A percentile compares a stretch with the other conserved stretches of the same genome.
These are phyloP conservation scores for Sinelater perroti DNA, from an alignment of 2,888 invertebrate species.

Conservation along the genomic window DNA sequence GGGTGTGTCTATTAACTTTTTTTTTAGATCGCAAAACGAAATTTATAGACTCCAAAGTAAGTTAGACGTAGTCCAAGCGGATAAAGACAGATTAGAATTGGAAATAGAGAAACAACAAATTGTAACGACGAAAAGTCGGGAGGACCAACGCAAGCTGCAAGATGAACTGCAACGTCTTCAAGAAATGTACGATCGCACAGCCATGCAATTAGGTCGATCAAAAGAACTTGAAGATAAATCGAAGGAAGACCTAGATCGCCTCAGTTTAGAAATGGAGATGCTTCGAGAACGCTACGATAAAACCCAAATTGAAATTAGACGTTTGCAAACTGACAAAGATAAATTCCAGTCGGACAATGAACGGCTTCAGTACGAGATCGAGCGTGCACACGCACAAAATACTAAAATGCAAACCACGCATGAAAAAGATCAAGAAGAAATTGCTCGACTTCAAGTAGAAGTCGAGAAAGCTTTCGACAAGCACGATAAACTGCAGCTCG, in stretches of 20 bases:
- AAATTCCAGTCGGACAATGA: constrained; percentile 86
- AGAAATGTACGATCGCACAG: constrained; percentile 88
- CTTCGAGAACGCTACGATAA: constrained; percentile 89
- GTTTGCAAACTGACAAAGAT: constrained; percentile 85
- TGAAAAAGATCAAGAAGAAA: constrained; percentile 90
- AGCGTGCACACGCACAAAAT: constrained; percentile 85
- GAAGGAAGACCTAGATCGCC: constrained; percentile 81
- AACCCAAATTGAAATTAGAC: constrained; percentile 82
- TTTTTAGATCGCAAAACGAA: constrained; percentile 84
- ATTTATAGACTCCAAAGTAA: constrained; percentile 88
- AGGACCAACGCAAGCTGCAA: constrained; percentile 86
- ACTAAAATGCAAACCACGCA: constrained; percentile 85
- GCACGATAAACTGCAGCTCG: constrained; percentile 84
- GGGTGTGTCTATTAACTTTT: constrained; percentile 24
- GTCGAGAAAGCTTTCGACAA: constrained; percentile 92
- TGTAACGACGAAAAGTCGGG: constrained; percentile 80
- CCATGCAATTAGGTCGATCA: constrained; percentile 82
- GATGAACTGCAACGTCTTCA: constrained; percentile 86
- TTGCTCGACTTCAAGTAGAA: constrained; percentile 85
- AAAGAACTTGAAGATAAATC: constrained; percentile 93
- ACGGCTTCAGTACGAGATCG: constrained; percentile 84
- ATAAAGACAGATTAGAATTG: constrained; percentile 84
- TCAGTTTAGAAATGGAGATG: constrained; percentile 84
- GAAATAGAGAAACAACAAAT: constrained; percentile 87
- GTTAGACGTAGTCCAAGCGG: constrained; percentile 86